Evolutionary conservation across 2,888 invertebrate genomes (phyloP), one percentile per base, ranked within the genome.

Genomic region (Lycophotia porphyrea): DNA sequence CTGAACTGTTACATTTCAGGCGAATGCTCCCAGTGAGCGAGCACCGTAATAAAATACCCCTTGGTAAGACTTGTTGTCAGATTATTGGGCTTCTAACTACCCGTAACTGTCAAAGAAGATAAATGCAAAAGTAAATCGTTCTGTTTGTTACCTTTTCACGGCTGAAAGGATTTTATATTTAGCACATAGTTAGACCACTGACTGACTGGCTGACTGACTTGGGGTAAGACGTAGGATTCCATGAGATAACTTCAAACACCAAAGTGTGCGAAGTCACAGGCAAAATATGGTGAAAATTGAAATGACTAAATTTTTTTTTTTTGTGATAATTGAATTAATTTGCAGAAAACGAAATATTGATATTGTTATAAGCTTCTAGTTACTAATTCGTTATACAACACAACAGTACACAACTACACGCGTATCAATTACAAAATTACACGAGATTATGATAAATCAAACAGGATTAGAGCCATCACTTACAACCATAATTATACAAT

Each of bases 291-390:
- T 39, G 39, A 44, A 44, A 15, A 44, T 44, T 44, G 15, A 44
- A 42, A 42, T 15, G 42, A 42, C 42, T 18, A 18, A 44, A 18
- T 5, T 0, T 44, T 18, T 8, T 24, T 7, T 39, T 47, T 36
- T 1, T 18, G 36, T 15, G 9, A n/a, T 69, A 71, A 49, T 71
- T 49, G 36, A 11, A 36, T 70, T 71, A 11, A 36, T 70, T 71
- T 42, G 18, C 3, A 74, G 11, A 31, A 72, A 44, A 74, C 34
- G 42, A 44, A 44, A 55, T 27, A 27, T 24, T 36, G 7, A 58
- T 18, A 18, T 24, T 27, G 5, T 34, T 18, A 68, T n/a, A 71
- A n/a, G 34, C 1, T 63, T 21, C 4, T 70, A n/a, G 34, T 44
- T 34, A 9, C 27, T 39, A 24, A 21, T 44, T n/a, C 13, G n/a